These are phyloP conservation scores for Eupeodes latifasciatus DNA, from an alignment of 2,888 invertebrate species.

Conservation along the genomic window DNA sequence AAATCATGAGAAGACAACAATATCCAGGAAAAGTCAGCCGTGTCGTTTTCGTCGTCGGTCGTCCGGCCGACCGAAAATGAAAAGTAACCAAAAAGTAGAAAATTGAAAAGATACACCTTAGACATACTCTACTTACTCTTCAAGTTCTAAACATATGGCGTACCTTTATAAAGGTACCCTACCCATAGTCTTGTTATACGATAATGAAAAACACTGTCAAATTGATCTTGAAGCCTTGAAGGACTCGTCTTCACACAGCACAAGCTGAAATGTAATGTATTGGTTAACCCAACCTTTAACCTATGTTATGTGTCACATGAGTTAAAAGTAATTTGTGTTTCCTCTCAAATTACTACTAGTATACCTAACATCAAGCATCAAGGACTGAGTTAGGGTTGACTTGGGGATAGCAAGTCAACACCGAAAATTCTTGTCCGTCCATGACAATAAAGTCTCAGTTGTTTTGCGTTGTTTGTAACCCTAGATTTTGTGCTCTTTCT, in stretches of 20 bases:
- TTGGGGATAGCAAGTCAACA: slow-evolving; percentile 25
- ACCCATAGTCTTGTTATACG: neutral
- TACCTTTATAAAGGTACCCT: too few species aligned
- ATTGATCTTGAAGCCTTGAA: slow-evolving; percentile 37
- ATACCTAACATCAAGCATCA: neutral
- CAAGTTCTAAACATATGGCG: neutral
- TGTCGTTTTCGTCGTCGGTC: too few species aligned
- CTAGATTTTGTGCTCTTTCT: slow-evolving; percentile 34
- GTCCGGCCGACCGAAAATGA: neutral
- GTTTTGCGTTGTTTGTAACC: slow-evolving; percentile 52
- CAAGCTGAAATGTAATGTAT: slow-evolving; percentile 16
- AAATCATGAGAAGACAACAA: slow-evolving; percentile 46
- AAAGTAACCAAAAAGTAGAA: slow-evolving; percentile 19
- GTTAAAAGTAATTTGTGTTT: slow-evolving; percentile 64
- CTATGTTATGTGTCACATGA: slow-evolving; percentile 36
- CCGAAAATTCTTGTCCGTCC: slow-evolving; percentile 56
- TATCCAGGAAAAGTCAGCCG: neutral
- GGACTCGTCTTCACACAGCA: slow-evolving; percentile 22
- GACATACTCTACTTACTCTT: neutral
- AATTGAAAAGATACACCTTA: slow-evolving; percentile 18
- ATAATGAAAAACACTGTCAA: slow-evolving; percentile 31
- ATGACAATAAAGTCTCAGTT: slow-evolving; percentile 52
- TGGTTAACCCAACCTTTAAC: slow-evolving; percentile 26
- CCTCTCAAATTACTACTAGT: slow-evolving; percentile 51
- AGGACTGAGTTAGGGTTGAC: neutral